Evolutionary conservation across 2,888 invertebrate genomes (phyloP), one percentile per base, ranked within the genome.

Genomic region (Pammene fasciana): DNA sequence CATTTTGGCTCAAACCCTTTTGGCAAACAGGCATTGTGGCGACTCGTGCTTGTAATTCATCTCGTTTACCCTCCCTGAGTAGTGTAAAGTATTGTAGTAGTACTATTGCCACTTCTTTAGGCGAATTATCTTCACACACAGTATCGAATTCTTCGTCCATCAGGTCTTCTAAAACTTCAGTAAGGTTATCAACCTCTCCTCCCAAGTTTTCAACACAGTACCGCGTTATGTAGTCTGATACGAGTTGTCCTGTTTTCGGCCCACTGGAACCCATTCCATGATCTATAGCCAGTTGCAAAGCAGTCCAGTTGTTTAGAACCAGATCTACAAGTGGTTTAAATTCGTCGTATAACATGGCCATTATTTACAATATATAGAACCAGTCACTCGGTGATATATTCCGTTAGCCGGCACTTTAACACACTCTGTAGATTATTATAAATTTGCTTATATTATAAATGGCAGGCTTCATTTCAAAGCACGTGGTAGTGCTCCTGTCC

Each of bases 131-230:
- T 85, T 95, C 95, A 79, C 96, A 96, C 6, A 95, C 90, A 36
- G 95, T 96, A 71, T 95, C 94, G 84, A 96, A 96, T 78, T 96
- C 95, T 78, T 95, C 94, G 82, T 96, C 95, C 94, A 96, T 94
- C 41, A 95, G 87, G 75, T 96, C 95, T 78, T 95, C 95, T 38
- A 96, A 80, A 0, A 94, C 90, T 77, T 95, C 95, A 52, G 94
- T 91, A 5, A 96, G 89, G 73, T 95, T 94, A 67, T 94, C 92
- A 59, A 86, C 83, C 43, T 95, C 94, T 8, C 94, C 90, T 7
- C 94, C 90, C 71, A 94, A 90, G 78, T 95, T 94, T 71, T 92
- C 92, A 16, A 94, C 92, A 78, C 95, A 95, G 78, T 94, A 95
- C 72, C 94, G 89, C 38, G 94, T 93, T 70, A 95, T 92, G 77